Evolutionary conservation across 1,140 invertebrate genomes (phyloP).

Genomic region (Brachystomella parvula): DNA sequence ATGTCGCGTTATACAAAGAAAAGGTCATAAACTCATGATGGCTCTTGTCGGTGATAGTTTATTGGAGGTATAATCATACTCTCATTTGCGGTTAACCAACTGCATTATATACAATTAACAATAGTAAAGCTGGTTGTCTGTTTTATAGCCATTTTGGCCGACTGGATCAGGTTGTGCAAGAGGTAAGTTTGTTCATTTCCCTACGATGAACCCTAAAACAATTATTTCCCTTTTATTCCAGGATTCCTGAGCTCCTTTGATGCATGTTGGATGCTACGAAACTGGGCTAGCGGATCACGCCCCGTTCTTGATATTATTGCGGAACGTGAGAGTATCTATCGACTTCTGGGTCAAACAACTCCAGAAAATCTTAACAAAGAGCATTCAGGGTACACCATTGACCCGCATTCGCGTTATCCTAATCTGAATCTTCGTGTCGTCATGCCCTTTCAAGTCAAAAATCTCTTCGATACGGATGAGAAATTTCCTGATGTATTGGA

Average conservation of each 20-base stretch:
- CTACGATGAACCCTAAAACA: too few relatives aligned
- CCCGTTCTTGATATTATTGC: conserved; percentile 76
- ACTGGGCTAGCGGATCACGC: conserved; percentile 62
- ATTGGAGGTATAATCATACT: conserved; percentile 60
- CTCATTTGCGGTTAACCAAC: too few relatives aligned
- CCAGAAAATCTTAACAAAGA: conserved; percentile 90
- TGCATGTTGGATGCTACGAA: conserved; percentile 87
- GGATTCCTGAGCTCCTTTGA: conserved; percentile 94
- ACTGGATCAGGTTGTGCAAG: conserved; percentile 80
- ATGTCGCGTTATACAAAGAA: conserved; percentile 66
- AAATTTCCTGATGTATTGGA: conserved; percentile 38
- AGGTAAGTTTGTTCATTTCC: too few relatives aligned
- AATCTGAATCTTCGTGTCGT: conserved; percentile 52
- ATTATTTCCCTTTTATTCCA: too few relatives aligned
- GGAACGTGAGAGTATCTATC: conserved; percentile 89
- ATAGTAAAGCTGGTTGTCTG: conserved; percentile 7
- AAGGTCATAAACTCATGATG: conserved; percentile 71
- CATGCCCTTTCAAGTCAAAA: conserved; percentile 54
- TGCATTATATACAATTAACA: too few relatives aligned
- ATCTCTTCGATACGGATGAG: conserved; percentile 42
- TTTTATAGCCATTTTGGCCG: conserved; percentile 32
- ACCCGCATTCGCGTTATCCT: conserved; percentile 68
- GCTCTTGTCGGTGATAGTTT: conserved; percentile 92
- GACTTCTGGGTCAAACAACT: conserved; percentile 83
- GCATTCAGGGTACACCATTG: conserved; percentile 75